phyloP scores from a whole-genome alignment of 2,888 invertebrate genomes.

The Augiades crinisus region DNA sequence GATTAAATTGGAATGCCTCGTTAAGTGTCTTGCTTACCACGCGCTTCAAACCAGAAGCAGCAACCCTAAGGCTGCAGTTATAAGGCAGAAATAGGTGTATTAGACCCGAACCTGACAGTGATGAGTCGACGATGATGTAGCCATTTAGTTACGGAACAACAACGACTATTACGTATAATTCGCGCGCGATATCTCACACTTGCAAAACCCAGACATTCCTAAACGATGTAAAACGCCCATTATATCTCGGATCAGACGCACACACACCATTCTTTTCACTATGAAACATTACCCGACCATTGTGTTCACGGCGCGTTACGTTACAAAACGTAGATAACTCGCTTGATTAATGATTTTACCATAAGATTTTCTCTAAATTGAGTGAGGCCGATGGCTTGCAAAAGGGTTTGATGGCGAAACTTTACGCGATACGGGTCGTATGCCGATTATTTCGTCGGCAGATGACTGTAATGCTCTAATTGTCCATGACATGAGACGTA shows the following conservation, averaged over 20 bases:
- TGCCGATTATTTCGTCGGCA: slow-evolving; percentile 12
- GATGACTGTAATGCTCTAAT: neutral
- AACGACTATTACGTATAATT: neutral
- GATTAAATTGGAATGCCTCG: too few species aligned
- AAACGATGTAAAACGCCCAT: slow-evolving; percentile 18
- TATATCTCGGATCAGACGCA: slow-evolving; percentile 3
- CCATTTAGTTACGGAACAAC: too few species aligned
- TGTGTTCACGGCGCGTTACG: slow-evolving; percentile 63
- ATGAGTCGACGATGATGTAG: too few species aligned
- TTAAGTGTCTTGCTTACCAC: too few species aligned
- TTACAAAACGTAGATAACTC: slow-evolving; percentile 60
- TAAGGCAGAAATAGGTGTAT: too few species aligned
- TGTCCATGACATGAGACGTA: too few species aligned
- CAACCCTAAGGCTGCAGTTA: too few species aligned
- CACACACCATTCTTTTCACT: slow-evolving; percentile 23
- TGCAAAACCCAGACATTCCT: slow-evolving; percentile 14
- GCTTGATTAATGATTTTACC: slow-evolving; percentile 74
- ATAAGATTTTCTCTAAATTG: slow-evolving; percentile 62
- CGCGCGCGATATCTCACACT: neutral
- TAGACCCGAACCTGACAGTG: too few species aligned
- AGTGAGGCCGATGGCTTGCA: slow-evolving; percentile 42
- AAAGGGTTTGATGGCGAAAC: slow-evolving; percentile 35
- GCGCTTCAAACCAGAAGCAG: too few species aligned
- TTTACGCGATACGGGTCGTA: slow-evolving; percentile 15
- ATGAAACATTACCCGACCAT: slow-evolving; percentile 41